Conservation (phyloP, 2,797 vertebrate genomes). For the Calcarius lapponicus region DNA sequence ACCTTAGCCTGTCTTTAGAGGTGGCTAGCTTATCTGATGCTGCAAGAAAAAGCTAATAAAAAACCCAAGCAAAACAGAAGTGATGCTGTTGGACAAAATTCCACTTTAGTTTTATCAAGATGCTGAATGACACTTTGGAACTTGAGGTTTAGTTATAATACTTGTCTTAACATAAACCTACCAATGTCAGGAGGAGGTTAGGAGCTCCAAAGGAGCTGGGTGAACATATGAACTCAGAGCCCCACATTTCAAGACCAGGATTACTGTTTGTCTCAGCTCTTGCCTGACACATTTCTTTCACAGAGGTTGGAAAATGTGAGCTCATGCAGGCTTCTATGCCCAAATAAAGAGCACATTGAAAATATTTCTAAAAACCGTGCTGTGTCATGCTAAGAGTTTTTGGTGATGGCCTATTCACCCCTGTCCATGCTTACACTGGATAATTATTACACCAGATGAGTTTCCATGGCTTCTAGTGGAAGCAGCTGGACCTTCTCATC, state of each 20-base stretch:
- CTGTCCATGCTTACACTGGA: neutral
- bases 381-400: neutral
- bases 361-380: neutral
- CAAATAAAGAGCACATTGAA: neutral
- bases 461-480: neutral
- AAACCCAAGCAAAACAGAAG: neutral
- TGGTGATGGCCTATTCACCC: neutral
- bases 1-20: neutral
- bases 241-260: neutral
- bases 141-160: neutral
- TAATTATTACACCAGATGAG: neutral
- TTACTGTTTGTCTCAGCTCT: neutral
- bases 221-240: neutral
- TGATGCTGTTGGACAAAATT: neutral
- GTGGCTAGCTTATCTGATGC: neutral
- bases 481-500: neutral
- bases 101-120: neutral
- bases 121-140: neutral
- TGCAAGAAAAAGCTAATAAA: neutral
- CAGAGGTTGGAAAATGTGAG: neutral
- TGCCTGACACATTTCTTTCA: neutral
- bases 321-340: accelerated
- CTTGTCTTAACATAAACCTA: neutral
- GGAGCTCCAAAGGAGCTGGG: neutral
- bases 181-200: neutral